Evolutionary conservation across 2,797 vertebrate genomes (phyloP), one percentile per base, ranked within the genome.

Genomic region (Poeciliopsis presidionis): DNA sequence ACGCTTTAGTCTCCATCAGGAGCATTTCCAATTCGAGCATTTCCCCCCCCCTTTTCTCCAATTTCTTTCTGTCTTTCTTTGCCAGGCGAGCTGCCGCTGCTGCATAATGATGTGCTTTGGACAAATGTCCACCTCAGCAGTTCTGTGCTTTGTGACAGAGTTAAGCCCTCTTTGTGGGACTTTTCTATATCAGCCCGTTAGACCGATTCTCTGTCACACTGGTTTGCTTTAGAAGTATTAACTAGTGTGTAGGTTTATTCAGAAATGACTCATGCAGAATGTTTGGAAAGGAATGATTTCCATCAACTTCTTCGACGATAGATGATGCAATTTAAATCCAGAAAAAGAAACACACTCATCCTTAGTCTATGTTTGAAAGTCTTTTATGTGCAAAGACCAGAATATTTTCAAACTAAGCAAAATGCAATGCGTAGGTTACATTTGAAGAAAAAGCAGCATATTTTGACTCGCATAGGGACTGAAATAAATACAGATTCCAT

Each of bases 91-190:
- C 83, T 73, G 65, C 83, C 82, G 88, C 81, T 84, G 88, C 81
- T 74, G 90, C 82, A 84, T 88, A 88, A 92, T 81, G 93, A 87
- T 77, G 53, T 74, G 85, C 73, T 89, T 81, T 83, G 88, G 84
- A 89, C 86, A 89, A 91, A 87, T 18, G n/a, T 74, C 86, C 74
- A 85, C 81, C 89, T 94, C 90, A 91, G 92, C 92, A 91, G 70
- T 93, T 91, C 84, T 71, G 4, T 70, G 81, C 86, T 85, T 77
- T 82, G 82, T 81, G 83, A 77, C 78, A 36, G 57, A 86, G 81
- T 86, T 79, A 89, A 89, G 75, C 74, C 70, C 65, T 85, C 77
- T 87, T 85, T 91, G 53, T 88, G 78, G 74, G 76, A 82, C 25
- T 45, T 84, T 86, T 84, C 78, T 72, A 55, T 81, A 76, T 85